A percentile compares a stretch with the other conserved stretches of the same genome.
These are phyloP conservation scores for Drosophila ohnishii DNA, from an alignment of 1,140 invertebrate genomes.

Conservation along the genomic window DNA sequence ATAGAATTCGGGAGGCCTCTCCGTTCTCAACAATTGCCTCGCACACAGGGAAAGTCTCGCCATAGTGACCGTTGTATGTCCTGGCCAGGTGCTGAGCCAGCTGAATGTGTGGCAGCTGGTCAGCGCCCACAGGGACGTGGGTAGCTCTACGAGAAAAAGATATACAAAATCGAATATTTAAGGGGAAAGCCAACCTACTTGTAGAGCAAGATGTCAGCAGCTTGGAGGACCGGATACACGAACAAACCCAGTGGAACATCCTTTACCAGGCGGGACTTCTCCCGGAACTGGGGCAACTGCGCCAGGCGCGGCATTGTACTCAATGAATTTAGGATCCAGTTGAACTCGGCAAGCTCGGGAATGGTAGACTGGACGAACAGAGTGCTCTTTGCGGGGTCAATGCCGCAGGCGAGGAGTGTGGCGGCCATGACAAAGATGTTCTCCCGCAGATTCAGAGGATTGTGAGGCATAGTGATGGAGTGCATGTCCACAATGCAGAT, in stretches of 20 bases:
- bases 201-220: slow-evolving; percentile 97
- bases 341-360: slow-evolving; percentile 92
- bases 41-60: slow-evolving; percentile 90
- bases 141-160: slow-evolving; percentile 87
- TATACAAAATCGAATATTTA: slow-evolving; percentile 26
- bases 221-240: slow-evolving; percentile 96
- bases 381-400: slow-evolving; percentile 91
- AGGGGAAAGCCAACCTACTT: slow-evolving; percentile 85
- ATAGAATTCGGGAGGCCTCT: slow-evolving; percentile 88
- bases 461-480: slow-evolving; percentile 94
- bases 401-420: slow-evolving; percentile 94
- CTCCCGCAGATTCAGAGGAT: slow-evolving; percentile 87
- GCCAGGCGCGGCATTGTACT: slow-evolving; percentile 91
- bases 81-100: slow-evolving; percentile 92
- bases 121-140: slow-evolving; percentile 96
- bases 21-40: slow-evolving; percentile 86
- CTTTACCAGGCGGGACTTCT: slow-evolving; percentile 90
- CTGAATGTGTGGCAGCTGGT: slow-evolving; percentile 97
- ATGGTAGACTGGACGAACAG: slow-evolving; percentile 96
- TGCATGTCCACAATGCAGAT: slow-evolving; percentile 97
- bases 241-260: slow-evolving; percentile 93
- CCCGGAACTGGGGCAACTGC: slow-evolving; percentile 96
- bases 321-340: slow-evolving; percentile 94
- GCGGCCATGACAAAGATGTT: slow-evolving; percentile 92
- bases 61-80: slow-evolving; percentile 92